Base-by-base conservation (phyloP, 2,797 vertebrate species). In the Huso huso region DNA sequence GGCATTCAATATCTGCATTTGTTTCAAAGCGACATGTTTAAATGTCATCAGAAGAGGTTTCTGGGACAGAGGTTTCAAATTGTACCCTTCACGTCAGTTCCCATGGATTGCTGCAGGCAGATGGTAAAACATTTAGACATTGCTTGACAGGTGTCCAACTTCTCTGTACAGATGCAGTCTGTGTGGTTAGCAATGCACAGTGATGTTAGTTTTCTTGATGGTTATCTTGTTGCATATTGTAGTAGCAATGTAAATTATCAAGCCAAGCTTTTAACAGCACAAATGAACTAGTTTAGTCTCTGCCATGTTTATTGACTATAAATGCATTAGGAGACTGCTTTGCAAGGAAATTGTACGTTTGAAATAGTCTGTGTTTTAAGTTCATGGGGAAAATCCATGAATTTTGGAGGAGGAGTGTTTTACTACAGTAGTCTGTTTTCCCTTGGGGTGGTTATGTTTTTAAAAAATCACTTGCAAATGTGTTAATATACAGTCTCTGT, bases 121-220 rank as follows among this genome's bases (percentile, higher is more conserved):
- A 58, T 11, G 12, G 10, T 58, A 58, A 58, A 58, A 13, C 10
- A 7, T 11, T 58, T 11, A n/a, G 55, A 58, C 55, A n/a, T 13
- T 58, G 55, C 15, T n/a, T 58, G 55, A 58, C 55, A 58, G 55
- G 55, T 58, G 55, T 58, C 55, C 55, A n/a, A n/a, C 55, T 13
- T 58, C 10, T n/a, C 12, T 11, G 55, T 58, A n/a, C 55, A 58
- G 55, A 58, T 58, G 55, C 2, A 13, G 55, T 6, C 2, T 7
- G 55, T 58, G 55, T n/a, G 55, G 55, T 58, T 58, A 4, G 55
- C 12, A 58, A n/a, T n/a, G 12, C 55, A 11, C 2, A 58, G 13
- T 58, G 55, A 58, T 58, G 55, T n/a, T 58, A n/a, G 6, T 57
- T 57, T 3, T 13, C 12, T 9, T 13, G 55, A 2, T 58, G 55